Conservation (phyloP, 2,888 invertebrate genomes). For the Campoplex capitator region DNA sequence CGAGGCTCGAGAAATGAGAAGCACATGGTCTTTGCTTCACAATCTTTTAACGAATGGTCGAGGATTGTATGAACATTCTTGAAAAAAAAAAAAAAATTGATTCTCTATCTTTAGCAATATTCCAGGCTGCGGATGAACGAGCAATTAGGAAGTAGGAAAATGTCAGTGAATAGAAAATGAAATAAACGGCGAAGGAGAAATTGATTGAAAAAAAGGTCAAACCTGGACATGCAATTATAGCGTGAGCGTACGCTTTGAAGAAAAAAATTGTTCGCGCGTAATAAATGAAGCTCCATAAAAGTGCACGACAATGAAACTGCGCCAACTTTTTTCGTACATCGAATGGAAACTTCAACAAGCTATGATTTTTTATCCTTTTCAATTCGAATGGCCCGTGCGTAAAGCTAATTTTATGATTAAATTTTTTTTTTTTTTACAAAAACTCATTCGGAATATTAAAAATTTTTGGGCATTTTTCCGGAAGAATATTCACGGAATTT, state of each 20-base stretch:
- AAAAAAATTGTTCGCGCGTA: conserved; percentile 41
- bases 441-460: neutral
- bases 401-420: neutral
- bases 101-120: neutral
- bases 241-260: conserved; percentile 34
- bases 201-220: conserved; percentile 41
- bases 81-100: conserved; percentile 1
- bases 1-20: neutral
- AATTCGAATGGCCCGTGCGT: neutral
- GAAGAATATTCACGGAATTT: neutral
- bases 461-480: neutral
- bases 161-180: conserved; percentile 38
- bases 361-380: neutral
- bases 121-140: conserved; percentile 19
- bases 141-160: conserved; percentile 27
- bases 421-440: neutral
- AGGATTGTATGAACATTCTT: conserved; percentile 10
- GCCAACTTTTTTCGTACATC: neutral
- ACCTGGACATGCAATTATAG: conserved; percentile 36
- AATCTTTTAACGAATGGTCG: conserved; percentile 1
- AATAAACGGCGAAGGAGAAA: conserved; percentile 12
- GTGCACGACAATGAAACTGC: neutral
- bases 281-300: conserved; percentile 25
- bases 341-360: neutral
- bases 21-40: neutral